Conservation (phyloP, 2,113 vertebrate species). For the Callipepla squamata region DNA sequence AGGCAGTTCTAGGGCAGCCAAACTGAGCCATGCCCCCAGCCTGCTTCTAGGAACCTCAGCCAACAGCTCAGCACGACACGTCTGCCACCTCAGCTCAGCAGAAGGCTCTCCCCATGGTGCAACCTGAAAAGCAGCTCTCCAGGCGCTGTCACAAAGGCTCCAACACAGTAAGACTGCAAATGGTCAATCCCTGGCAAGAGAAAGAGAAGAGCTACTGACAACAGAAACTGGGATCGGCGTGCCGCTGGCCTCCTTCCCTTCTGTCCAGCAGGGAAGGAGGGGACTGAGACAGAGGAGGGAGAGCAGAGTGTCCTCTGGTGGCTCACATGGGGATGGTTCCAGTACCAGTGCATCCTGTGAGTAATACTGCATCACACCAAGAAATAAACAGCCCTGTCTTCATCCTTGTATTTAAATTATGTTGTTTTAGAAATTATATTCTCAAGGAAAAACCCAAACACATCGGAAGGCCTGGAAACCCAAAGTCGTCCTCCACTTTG, state of each 20-base stretch:
- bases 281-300: fast-evolving
- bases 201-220: background rate
- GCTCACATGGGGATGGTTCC: fast-evolving
- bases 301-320: fast-evolving
- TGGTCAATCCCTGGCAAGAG: fast-evolving
- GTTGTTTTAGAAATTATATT: background rate
- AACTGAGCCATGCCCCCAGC: fast-evolving
- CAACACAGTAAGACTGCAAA: background rate
- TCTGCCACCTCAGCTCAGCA: background rate
- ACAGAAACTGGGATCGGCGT: background rate
- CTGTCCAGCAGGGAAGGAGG: fast-evolving
- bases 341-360: fast-evolving
- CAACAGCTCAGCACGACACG: background rate
- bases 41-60: background rate
- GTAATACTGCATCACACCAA: fast-evolving
- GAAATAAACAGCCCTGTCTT: background rate
- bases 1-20: background rate
- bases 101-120: background rate
- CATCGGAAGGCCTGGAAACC: background rate
- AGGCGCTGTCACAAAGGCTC: background rate
- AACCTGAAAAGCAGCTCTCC: background rate
- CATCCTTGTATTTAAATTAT: background rate
- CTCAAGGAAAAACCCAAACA: background rate
- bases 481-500: background rate
- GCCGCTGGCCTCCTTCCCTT: background rate